Conservation (phyloP, 2,113 vertebrate species). For the Lophius piscatorius region DNA sequence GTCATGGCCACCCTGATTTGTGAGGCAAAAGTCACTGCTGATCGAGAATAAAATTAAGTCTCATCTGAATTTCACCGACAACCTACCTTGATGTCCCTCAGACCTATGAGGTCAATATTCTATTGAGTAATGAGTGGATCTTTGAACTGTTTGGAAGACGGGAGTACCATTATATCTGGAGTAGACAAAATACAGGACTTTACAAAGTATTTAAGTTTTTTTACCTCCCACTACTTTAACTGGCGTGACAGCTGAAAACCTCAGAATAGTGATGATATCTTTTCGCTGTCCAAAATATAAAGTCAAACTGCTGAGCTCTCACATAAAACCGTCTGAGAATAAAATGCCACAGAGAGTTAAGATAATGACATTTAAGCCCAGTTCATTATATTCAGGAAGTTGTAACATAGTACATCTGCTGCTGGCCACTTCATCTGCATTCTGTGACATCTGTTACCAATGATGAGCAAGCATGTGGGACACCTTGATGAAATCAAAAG, state of each 20-base stretch:
- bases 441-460: slow-evolving; percentile 64
- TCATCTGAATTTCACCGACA: too few species aligned
- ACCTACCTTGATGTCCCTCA: too few species aligned
- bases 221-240: too few species aligned
- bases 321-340: slow-evolving; percentile 18
- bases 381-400: slow-evolving; percentile 62
- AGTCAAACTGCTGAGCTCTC: slow-evolving; percentile 25
- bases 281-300: slow-evolving; percentile 2
- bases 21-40: too few species aligned
- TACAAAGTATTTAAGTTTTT: too few species aligned
- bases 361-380: slow-evolving; percentile 44
- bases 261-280: slow-evolving; percentile 1
- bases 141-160: too few species aligned
- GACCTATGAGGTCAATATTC: too few species aligned
- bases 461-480: slow-evolving; percentile 65
- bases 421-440: slow-evolving; percentile 50
- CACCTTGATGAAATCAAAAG: slow-evolving; percentile 62
- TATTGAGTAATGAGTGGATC: too few species aligned
- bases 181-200: too few species aligned
- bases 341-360: slow-evolving; percentile 42
- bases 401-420: slow-evolving; percentile 51
- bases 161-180: too few species aligned
- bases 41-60: too few species aligned
- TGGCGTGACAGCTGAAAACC: slow-evolving; percentile 19
- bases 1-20: too few species aligned